Evolutionary conservation across 2,888 invertebrate species (phyloP).

Genomic region (Pristionchus maxplancki): DNA sequence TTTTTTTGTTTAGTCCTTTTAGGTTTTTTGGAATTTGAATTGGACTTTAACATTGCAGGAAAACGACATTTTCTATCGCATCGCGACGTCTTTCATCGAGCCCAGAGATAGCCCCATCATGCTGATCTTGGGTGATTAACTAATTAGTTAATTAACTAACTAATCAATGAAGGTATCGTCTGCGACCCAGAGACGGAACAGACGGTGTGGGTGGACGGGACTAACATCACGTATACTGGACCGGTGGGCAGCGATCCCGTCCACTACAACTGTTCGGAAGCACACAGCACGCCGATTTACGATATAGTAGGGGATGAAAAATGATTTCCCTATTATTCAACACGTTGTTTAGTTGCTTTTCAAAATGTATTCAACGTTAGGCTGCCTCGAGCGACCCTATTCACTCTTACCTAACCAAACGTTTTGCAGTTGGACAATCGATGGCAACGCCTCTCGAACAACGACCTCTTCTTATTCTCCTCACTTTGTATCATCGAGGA

Average conservation of each 20-base stretch:
- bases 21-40: too few relatives aligned
- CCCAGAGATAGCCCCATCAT: background rate
- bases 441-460: background rate
- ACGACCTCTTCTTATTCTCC: background rate
- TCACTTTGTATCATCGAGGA: background rate
- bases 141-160: background rate
- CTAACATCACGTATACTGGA: background rate
- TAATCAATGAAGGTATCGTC: background rate
- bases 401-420: too few relatives aligned
- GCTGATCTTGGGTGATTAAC: background rate
- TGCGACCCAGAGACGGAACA: background rate
- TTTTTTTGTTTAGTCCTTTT: background rate
- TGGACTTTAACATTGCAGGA: background rate
- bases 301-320: too few relatives aligned
- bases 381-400: too few relatives aligned
- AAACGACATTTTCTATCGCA: background rate
- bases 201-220: background rate
- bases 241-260: background rate
- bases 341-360: too few relatives aligned
- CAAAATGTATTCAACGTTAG: too few relatives aligned
- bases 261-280: background rate
- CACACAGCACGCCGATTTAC: background rate
- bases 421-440: background rate
- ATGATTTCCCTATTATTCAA: background rate
- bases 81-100: background rate